Percentiles rank a stretch among this genome's conserved stretches.
phyloP scores from a whole-genome alignment of 2,888 invertebrate species.

The Dendrolimus pini region DNA sequence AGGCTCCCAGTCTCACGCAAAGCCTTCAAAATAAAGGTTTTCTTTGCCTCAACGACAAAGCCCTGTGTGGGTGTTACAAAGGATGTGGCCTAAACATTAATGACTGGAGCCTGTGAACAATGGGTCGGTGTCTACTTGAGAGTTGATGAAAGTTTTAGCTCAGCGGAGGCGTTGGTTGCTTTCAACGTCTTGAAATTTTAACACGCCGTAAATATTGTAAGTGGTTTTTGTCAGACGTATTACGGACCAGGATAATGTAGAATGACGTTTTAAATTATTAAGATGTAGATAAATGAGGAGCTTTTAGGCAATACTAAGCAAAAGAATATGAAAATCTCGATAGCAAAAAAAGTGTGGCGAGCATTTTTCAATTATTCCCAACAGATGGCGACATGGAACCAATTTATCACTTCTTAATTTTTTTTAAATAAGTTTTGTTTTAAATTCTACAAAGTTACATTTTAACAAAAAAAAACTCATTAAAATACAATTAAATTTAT shows the following conservation, averaged over 20 bases:
- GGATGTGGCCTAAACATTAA: conserved; percentile 44
- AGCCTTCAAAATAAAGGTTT: conserved; percentile 33
- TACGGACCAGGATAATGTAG: neutral
- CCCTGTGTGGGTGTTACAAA: conserved; percentile 26
- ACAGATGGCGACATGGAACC: too few species aligned
- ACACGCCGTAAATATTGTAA: neutral
- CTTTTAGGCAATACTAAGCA: too few species aligned
- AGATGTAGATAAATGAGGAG: neutral
- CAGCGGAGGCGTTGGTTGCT: conserved; percentile 10
- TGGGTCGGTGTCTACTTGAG: conserved; percentile 40
- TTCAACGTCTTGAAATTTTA: neutral
- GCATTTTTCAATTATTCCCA: too few species aligned
- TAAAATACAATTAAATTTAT: too few species aligned
- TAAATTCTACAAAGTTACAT: too few species aligned
- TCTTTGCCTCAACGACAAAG: conserved; percentile 26
- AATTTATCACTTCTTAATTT: too few species aligned
- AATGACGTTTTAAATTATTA: neutral
- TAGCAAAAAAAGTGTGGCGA: too few species aligned
- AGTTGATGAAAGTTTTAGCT: conserved; percentile 45
- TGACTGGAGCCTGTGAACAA: conserved; percentile 46
- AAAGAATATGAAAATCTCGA: too few species aligned
- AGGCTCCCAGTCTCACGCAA: conserved; percentile 7
- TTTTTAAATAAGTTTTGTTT: too few species aligned
- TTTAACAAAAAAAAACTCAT: too few species aligned
- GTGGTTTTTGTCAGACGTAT: neutral